Evolutionary conservation across 2,113 vertebrate genomes (phyloP), one percentile per base, ranked within the genome.

Genomic region (Oreochromis niloticus): DNA sequence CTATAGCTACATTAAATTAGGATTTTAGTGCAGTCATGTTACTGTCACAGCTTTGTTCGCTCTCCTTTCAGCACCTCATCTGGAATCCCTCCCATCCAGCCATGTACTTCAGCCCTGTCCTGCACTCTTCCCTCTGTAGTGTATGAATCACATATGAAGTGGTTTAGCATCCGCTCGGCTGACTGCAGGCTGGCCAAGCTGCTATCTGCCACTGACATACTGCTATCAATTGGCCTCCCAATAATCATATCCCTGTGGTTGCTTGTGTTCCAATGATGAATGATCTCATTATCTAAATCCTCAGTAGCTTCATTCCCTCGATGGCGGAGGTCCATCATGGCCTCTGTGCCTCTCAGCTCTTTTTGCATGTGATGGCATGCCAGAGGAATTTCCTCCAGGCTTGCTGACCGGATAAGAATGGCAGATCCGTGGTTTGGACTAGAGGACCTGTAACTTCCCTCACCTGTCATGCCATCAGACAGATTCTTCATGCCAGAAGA

Each of bases 321-420:
- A 9, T 92, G 91, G 82, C 95, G 93, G 52, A 95, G 95, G 90
- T 96, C 93, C 91, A 95, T 90, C 92, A 95, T 89, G 87, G 94
- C 96, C 88, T 93, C 95, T 3, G 93, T 95, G 66, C 94, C 92
- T 86, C 92, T 90, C 7, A 95, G 87, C 63, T 95, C 94, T 59
- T 94, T 84, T 11, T 92, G 91, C 84, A 85, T 57, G 54, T 91
- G 89, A 30, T 95, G 95, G 41, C 88, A 59, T 3, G 85, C 85
- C 14, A 92, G 80, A 32, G 94, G 89, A 52, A 97, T 96, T 83
- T 95, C 95, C 80, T 96, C 96, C 80, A 96, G 89, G 87, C 97
- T 97, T 5, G 95, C 92, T 6, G 96, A 97, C n/a, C 96, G 91
- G 17, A 95, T 88, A 71, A 95, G 92, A 81, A 96, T 91, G 36